Evolutionary conservation across 1,140 invertebrate genomes (phyloP), one percentile per base, ranked within the genome.

Genomic region (Euwallacea similis): DNA sequence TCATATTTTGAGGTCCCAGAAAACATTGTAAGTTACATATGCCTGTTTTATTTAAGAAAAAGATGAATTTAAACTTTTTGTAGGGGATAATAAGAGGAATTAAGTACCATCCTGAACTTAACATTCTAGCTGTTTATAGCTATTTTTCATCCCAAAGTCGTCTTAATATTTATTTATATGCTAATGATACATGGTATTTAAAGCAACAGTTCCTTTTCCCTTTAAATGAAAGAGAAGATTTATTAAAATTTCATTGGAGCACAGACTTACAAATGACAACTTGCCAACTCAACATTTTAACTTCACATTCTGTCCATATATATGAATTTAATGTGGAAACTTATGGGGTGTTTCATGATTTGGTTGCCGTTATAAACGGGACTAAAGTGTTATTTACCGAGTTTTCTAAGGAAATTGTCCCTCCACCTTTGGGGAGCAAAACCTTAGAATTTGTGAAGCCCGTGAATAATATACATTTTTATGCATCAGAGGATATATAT

Each of bases 171-270:
- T 72, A 72, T 56, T 58, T 70, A 33, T 66, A 69, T 60, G 50
- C 58, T 2, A 77, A 77, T 63, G 75, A 66, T 56, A 41, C 71
- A 43, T 77, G 76, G 75, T 76, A 72, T 62, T 44, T 74, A 9
- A 77, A 77, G 62, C 75, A 76, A 59, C 71, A 74, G 43, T 56
- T 77, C 7, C 15, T 21, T 16, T 76, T 68, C 62, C 46, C 66
- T 11, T 13, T 59, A 41, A 44, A 54, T 7, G 64, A 70, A 7
- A 21, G 58, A 62, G 65, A 72, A 7, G 21, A 64, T 58, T 47
- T 77, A 41, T n/a, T 72, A 9, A 60, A 50, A 58, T 75, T 72
- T 58, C 16, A 71, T 59, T 77, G 75, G 73, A 16, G 58, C 13
- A 68, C 71, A 63, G 44, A 44, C 15, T 58, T 69, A 16, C 46